phyloP scores from a whole-genome alignment of 2,797 vertebrate genomes.

The Neomorphus geoffroyi region DNA sequence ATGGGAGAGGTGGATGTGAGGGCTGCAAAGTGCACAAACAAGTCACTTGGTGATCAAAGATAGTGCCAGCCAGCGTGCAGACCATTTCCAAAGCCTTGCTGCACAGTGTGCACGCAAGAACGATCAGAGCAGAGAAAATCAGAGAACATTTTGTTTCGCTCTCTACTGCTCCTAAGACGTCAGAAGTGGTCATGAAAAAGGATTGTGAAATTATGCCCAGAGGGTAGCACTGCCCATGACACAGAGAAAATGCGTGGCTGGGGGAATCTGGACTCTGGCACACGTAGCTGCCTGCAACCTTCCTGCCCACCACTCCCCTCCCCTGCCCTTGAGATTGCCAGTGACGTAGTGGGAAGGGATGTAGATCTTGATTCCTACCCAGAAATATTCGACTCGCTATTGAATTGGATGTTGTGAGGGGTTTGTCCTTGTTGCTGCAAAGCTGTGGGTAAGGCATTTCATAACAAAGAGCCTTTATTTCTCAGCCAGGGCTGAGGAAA shows the following conservation, averaged over 20 bases:
- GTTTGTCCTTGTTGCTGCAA: neutral
- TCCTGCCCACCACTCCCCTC: neutral
- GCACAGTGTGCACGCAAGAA: neutral
- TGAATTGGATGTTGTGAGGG: neutral
- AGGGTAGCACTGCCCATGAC: neutral
- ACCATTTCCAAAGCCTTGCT: neutral
- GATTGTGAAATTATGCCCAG: neutral
- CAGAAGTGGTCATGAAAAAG: neutral
- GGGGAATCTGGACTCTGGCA: neutral
- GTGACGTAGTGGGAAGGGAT: neutral
- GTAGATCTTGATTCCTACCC: neutral
- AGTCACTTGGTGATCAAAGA: neutral
- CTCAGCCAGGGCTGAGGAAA: neutral
- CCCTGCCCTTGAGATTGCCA: neutral
- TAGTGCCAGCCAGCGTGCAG: neutral
- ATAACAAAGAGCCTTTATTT: neutral
- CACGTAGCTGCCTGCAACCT: fast-evolving
- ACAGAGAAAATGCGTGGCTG: fast-evolving
- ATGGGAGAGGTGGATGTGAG: neutral
- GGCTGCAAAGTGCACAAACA: fast-evolving
- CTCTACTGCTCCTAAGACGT: fast-evolving
- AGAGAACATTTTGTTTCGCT: neutral
- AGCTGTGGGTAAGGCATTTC: neutral
- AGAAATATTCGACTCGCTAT: neutral
- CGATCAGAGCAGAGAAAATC: neutral